A percentile compares a stretch with the other conserved stretches of the same genome.
phyloP scores from a whole-genome alignment of 1,140 invertebrate species.

The Drosophila lowei region DNA sequence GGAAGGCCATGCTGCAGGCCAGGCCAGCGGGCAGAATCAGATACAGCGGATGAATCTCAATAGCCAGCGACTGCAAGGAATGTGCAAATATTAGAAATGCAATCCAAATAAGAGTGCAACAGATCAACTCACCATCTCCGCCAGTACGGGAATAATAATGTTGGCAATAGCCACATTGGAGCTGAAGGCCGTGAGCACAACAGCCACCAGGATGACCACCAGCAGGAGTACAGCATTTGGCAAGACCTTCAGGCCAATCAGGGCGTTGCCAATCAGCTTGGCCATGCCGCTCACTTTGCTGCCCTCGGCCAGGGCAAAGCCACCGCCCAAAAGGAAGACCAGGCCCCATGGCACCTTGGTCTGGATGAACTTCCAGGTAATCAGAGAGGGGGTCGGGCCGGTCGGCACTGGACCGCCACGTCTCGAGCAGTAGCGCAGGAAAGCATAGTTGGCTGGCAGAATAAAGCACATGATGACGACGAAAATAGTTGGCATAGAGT shows the following conservation, averaged over 20 bases:
- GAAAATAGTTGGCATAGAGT: conserved; percentile 92
- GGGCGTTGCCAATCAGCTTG: conserved; percentile 87
- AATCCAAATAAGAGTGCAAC: background rate
- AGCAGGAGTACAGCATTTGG: conserved; percentile 85
- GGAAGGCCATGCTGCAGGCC: conserved; percentile 90
- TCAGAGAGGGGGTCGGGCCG: conserved; percentile 86
- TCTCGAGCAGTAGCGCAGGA: conserved; percentile 86
- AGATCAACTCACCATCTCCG: conserved; percentile 86
- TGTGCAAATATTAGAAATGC: background rate
- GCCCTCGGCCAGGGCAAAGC: conserved; percentile 94
- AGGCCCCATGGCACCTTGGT: conserved; percentile 91
- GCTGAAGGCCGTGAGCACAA: conserved; percentile 90
- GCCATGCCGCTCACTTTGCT: conserved; percentile 91
- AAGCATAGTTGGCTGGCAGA: conserved; percentile 90
- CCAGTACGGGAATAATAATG: conserved; percentile 90
- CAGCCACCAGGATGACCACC: conserved; percentile 85
- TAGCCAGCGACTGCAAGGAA: conserved; percentile 83
- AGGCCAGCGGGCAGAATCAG: conserved; percentile 93
- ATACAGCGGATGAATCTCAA: conserved; percentile 91
- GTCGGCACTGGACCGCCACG: conserved; percentile 84
- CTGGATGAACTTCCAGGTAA: conserved; percentile 91
- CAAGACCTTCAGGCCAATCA: conserved; percentile 85
- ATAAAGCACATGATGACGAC: conserved; percentile 92
- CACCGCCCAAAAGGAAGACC: conserved; percentile 90
- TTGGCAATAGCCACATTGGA: conserved; percentile 94